These are phyloP conservation scores for Peromyscus maniculatus DNA, from an alignment of 2,113 vertebrate genomes.

Conservation along the genomic window DNA sequence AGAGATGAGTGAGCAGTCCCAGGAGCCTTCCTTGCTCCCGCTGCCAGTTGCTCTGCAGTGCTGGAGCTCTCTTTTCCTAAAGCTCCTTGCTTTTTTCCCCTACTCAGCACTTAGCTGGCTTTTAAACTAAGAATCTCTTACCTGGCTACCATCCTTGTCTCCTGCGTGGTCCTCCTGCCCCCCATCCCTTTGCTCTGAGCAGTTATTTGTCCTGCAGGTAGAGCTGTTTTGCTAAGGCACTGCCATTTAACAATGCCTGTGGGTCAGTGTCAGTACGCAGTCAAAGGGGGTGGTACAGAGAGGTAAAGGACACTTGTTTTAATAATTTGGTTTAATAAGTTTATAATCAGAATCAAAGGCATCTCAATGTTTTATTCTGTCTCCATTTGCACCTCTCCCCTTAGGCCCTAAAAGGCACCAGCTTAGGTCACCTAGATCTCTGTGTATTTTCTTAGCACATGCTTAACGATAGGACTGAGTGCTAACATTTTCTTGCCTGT, in stretches of 20 bases:
- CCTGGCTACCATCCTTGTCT: background rate
- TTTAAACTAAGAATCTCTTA: background rate
- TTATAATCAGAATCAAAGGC: background rate
- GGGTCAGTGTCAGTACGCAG: background rate
- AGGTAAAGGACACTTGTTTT: background rate
- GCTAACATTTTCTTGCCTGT: background rate
- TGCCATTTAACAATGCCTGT: background rate
- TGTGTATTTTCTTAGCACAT: background rate
- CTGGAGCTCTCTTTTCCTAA: background rate
- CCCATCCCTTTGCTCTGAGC: background rate
- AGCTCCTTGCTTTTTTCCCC: background rate
- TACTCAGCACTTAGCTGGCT: background rate
- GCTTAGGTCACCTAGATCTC: background rate
- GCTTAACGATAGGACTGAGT: background rate
- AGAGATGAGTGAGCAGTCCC: background rate
- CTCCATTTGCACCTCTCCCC: background rate
- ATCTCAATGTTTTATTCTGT: background rate
- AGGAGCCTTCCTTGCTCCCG: background rate
- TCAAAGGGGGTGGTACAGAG: background rate
- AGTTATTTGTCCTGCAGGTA: background rate
- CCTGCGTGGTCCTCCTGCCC: background rate
- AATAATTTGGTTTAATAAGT: background rate
- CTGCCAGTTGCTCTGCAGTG: background rate
- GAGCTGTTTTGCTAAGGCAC: background rate
- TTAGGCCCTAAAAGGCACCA: background rate